Percentiles rank a stretch among this genome's conserved stretches.
phyloP scores from a whole-genome alignment of 2,797 vertebrate species.

The Aplochiton taeniatus region DNA sequence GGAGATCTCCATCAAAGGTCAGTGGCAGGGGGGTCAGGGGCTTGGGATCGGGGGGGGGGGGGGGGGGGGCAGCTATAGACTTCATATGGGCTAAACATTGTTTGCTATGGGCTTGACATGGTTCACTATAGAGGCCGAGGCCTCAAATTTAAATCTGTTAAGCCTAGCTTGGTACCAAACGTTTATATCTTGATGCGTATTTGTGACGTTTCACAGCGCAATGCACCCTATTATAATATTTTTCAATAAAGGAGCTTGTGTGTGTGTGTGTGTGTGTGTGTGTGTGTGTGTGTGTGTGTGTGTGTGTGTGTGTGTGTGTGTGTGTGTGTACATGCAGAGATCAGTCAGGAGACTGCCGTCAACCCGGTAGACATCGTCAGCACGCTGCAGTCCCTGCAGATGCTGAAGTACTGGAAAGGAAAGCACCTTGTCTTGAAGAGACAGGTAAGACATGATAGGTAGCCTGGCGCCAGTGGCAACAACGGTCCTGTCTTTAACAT shows the following conservation, averaged over 20 bases:
- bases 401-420: constrained; percentile 92
- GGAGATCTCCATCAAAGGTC: constrained; percentile 91
- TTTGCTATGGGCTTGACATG: too few relatives aligned
- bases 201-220: too few relatives aligned
- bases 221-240: too few relatives aligned
- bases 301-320: constrained; percentile 2
- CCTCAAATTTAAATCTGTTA: too few relatives aligned
- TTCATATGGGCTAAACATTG: background rate
- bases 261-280: constrained; percentile 8
- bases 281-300: background rate
- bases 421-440: constrained; percentile 88
- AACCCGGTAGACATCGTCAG: constrained; percentile 90
- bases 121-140: too few relatives aligned
- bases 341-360: constrained; percentile 88
- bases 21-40: background rate
- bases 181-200: too few relatives aligned
- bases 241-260: too few relatives aligned
- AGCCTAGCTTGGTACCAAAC: too few relatives aligned
- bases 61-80: too few relatives aligned
- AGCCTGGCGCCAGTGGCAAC: too few relatives aligned
- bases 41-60: too few relatives aligned
- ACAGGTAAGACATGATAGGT: constrained; percentile 74
- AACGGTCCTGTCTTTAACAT: too few relatives aligned
- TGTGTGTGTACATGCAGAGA: constrained; percentile 72
- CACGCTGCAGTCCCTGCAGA: constrained; percentile 88